Conservation (phyloP, 2,888 invertebrate species). For the Miltochrista miniata region DNA sequence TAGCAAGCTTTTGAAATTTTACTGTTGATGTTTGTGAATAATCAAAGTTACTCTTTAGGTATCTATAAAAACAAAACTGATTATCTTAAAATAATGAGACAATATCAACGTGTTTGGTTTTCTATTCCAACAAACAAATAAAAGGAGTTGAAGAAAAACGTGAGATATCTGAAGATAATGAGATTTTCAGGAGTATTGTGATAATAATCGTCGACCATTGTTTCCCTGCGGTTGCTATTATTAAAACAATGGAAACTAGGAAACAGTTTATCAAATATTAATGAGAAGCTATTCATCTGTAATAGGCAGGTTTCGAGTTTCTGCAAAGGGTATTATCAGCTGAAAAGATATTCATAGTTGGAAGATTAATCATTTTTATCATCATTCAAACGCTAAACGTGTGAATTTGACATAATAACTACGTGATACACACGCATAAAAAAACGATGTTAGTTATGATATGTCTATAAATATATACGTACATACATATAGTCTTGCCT, state of each 20-base stretch:
- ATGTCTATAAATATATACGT: too few relatives aligned
- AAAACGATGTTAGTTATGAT: too few relatives aligned
- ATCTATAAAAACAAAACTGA: too few relatives aligned
- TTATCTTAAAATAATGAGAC: slow-evolving; percentile 50
- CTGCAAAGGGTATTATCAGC: slow-evolving; percentile 4
- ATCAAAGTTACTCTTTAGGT: too few relatives aligned
- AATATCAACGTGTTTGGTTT: slow-evolving; percentile 55
- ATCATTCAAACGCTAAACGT: background rate
- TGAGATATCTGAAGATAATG: slow-evolving; percentile 60
- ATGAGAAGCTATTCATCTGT: slow-evolving; percentile 27
- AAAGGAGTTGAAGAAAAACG: slow-evolving; percentile 42
- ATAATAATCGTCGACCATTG: slow-evolving; percentile 57
- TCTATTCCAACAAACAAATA: slow-evolving; percentile 44
- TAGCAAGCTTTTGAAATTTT: too few relatives aligned
- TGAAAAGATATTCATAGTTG: background rate
- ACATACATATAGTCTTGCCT: too few relatives aligned
- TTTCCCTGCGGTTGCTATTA: slow-evolving; percentile 48
- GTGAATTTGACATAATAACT: too few relatives aligned
- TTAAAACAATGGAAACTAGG: slow-evolving; percentile 32
- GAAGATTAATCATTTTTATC: background rate
- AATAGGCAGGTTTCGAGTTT: slow-evolving; percentile 14
- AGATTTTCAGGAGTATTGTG: slow-evolving; percentile 63
- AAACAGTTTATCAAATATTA: slow-evolving; percentile 36
- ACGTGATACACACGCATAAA: too few relatives aligned
- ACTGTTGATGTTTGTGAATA: too few relatives aligned